A percentile compares a stretch with the other conserved stretches of the same genome.
These are phyloP conservation scores for Lottia gigantea DNA, from an alignment of 2,888 invertebrate species.

Conservation along the genomic window DNA sequence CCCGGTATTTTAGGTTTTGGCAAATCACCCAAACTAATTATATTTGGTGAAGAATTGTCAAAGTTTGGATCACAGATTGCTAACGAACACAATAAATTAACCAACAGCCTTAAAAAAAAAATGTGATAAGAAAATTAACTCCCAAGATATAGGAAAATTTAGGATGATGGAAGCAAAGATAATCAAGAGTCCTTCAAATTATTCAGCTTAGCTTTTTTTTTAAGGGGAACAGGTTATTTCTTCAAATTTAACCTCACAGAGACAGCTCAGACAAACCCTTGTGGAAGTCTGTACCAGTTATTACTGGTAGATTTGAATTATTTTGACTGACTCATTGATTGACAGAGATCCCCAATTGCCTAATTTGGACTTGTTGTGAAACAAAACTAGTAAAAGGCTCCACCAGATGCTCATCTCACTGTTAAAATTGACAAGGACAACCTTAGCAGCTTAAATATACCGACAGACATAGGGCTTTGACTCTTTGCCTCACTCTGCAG, in stretches of 20 bases:
- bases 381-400: too few species aligned
- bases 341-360: too few species aligned
- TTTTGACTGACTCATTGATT: too few species aligned
- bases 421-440: constrained; percentile 6
- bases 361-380: too few species aligned
- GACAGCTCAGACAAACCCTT: too few species aligned
- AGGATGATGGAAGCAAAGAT: too few species aligned
- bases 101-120: constrained; percentile 35
- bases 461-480: constrained; percentile 3
- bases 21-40: neutral
- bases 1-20: constrained; percentile 17
- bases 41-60: neutral
- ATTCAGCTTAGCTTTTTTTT: too few species aligned
- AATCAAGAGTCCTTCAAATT: too few species aligned
- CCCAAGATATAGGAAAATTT: too few species aligned
- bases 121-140: neutral
- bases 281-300: neutral
- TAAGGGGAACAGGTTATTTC: too few species aligned
- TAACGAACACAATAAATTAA: constrained; percentile 44
- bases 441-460: constrained; percentile 5
- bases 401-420: too few species aligned
- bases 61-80: constrained; percentile 37
- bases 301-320: too few species aligned
- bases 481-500: neutral
- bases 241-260: neutral